Evolutionary conservation across 2,113 vertebrate genomes (phyloP), one percentile per base, ranked within the genome.

Genomic region (Rattus rattus): DNA sequence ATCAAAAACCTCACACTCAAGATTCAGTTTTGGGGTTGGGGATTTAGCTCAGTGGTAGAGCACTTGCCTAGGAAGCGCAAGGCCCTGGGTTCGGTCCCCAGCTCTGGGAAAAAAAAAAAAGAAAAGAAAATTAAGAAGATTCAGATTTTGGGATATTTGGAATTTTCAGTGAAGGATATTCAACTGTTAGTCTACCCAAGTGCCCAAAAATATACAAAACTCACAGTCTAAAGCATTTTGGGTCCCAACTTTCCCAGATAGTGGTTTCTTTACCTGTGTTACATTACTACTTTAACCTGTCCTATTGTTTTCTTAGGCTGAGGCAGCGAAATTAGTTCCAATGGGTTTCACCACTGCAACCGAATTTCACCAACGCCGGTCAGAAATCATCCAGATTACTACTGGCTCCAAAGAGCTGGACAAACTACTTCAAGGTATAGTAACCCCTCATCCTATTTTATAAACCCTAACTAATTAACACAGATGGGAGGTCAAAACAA

Each of bases 291-390:
- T 84, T 92, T 96, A 88, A 95, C 36, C 49, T 96, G 94, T 83
- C 13, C 89, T 96, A 12, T 36, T 91, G 43, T 43, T 98, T 96
- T 97, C 81, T 63, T 87, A 99, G 98, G 99, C 99, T 36, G 99
- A 99, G 97, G 99, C 99, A 72, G 99, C 99, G 81, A 99, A 99
- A 94, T 98, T 99, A 84, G 99, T 99, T 85, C 99, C 99, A 0
- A 99, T 99, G 99, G 99, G 99, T 59, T 99, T 99, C 96, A 99
- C 99, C 77, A 99, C 99, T 2, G 99, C 99, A 16, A 99, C 99
- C 0, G 99, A 99, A 97, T 99, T 99, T 98, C 99, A 99, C 97
- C 99, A 99, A 98, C 99, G 99, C 88, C 99, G 99, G 91, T 99
- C 99, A 0, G 99, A 99, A 97, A 99, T 99, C 97, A 99, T 99